Evolutionary conservation across 2,113 vertebrate species (phyloP).

Genomic region (Lathamus discolor): DNA sequence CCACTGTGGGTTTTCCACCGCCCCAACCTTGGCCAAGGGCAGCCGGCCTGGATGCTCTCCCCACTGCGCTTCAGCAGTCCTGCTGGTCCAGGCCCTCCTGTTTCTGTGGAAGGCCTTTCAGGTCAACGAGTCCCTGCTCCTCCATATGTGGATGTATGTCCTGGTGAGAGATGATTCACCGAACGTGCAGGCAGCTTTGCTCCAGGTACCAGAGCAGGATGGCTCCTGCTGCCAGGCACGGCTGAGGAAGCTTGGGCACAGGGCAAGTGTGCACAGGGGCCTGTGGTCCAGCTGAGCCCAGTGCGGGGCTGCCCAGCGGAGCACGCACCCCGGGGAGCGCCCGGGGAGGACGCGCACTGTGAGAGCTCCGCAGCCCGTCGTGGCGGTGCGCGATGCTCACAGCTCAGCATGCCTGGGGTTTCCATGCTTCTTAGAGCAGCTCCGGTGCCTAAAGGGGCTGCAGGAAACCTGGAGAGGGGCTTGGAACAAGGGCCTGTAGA

Average conservation of each 20-base stretch:
- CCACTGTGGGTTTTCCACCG: background rate
- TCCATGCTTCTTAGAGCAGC: background rate
- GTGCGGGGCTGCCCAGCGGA: no score
- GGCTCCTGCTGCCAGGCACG: rapidly evolving
- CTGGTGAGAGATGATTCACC: background rate
- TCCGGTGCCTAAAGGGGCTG: no score
- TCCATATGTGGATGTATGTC: background rate
- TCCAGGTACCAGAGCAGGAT: background rate
- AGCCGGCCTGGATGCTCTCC: background rate
- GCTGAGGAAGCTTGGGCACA: background rate
- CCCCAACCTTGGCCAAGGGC: background rate
- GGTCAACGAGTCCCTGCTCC: background rate
- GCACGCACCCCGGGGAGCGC: no score
- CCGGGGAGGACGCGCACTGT: background rate
- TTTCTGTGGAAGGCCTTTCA: background rate
- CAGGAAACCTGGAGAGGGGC: no score
- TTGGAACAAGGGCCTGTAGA: no score
- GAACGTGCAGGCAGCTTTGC: background rate
- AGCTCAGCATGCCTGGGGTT: background rate
- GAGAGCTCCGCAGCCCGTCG: no score
- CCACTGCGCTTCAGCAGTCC: rapidly evolving
- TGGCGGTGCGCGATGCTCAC: background rate
- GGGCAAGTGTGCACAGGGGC: no score
- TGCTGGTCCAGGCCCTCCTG: rapidly evolving
- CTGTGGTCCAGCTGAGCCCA: background rate